Evolutionary conservation across 2,888 invertebrate genomes (phyloP).

Genomic region (Ophraella communa): DNA sequence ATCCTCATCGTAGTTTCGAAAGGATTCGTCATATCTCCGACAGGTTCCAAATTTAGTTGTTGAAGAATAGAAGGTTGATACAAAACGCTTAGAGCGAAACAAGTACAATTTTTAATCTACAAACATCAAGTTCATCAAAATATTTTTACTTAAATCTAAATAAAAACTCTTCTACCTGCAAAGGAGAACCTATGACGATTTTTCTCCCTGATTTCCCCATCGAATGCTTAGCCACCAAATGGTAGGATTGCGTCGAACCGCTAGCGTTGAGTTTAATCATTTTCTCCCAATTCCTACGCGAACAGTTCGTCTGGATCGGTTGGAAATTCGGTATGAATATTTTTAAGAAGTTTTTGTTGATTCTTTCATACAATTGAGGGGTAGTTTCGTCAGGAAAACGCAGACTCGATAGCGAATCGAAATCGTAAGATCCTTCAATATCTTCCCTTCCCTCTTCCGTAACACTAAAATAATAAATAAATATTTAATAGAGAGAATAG

Average conservation of each 20-base stretch:
- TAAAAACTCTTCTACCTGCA: slow-evolving; percentile 68
- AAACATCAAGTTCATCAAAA: slow-evolving; percentile 32
- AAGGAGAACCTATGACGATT: slow-evolving; percentile 74
- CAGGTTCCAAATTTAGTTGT: slow-evolving; percentile 67
- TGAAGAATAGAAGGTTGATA: slow-evolving; percentile 77
- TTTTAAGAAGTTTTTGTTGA: slow-evolving; percentile 71
- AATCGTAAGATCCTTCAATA: slow-evolving; percentile 51
- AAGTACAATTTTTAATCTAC: slow-evolving; percentile 78
- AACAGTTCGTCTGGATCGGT: slow-evolving; percentile 69
- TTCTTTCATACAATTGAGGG: slow-evolving; percentile 65
- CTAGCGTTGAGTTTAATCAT: slow-evolving; percentile 70
- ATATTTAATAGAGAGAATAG: neutral
- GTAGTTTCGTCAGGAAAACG: slow-evolving; percentile 63
- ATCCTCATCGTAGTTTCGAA: slow-evolving; percentile 78
- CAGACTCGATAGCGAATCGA: slow-evolving; percentile 55
- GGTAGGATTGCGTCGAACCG: slow-evolving; percentile 60
- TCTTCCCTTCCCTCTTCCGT: slow-evolving; percentile 48
- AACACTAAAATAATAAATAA: slow-evolving; percentile 20
- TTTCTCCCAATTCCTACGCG: slow-evolving; percentile 69
- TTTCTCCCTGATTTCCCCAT: slow-evolving; percentile 63
- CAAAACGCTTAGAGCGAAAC: slow-evolving; percentile 75
- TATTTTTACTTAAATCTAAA: too few species aligned
- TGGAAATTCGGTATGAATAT: slow-evolving; percentile 71
- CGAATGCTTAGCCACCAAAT: slow-evolving; percentile 72
- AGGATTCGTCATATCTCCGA: slow-evolving; percentile 75